Evolutionary conservation across 92 coral and sea anemone genomes (phyloP).

Genomic region (Actinernus sp.): DNA sequence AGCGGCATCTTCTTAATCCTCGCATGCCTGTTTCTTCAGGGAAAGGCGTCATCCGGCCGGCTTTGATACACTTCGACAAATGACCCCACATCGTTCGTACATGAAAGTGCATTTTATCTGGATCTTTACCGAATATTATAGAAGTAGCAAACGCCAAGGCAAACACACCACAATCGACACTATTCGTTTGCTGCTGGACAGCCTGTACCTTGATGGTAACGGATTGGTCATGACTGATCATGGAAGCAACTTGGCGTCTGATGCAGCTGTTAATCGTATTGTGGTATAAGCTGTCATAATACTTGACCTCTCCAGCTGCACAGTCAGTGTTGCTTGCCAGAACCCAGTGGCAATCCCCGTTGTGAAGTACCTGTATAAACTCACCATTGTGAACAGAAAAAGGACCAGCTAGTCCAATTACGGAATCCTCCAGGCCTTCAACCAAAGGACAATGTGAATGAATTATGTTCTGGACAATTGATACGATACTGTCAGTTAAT

Average conservation of each 20-base stretch:
- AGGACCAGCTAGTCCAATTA: constrained; percentile 29
- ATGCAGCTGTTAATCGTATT: constrained; percentile 12
- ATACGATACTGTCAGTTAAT: no score
- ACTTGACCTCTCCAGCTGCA: constrained; percentile 18
- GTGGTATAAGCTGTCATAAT: constrained; percentile 37
- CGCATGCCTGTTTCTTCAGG: no score
- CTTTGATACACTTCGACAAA: constrained; percentile 12
- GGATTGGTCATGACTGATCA: constrained; percentile 18
- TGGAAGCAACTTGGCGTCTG: constrained; percentile 31
- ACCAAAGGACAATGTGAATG: no score
- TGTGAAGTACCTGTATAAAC: constrained; percentile 63
- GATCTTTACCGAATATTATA: constrained; percentile 42
- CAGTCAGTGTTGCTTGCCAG: constrained; percentile 44
- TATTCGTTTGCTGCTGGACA: constrained; percentile 54
- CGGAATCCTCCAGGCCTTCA: constrained; percentile 41
- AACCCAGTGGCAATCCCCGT: constrained; percentile 56
- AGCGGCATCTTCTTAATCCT: no score
- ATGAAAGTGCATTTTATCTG: neutral
- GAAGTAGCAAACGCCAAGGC: constrained; percentile 58
- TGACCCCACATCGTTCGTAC: constrained; percentile 8
- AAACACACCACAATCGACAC: constrained; percentile 68
- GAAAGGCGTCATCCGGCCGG: constrained; percentile 3
- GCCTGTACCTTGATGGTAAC: constrained; percentile 18
- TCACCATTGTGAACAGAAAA: constrained; percentile 26
- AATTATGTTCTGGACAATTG: no score